Evolutionary conservation across 1,140 invertebrate genomes (phyloP).

Genomic region (Acromyrmex heyeri): DNA sequence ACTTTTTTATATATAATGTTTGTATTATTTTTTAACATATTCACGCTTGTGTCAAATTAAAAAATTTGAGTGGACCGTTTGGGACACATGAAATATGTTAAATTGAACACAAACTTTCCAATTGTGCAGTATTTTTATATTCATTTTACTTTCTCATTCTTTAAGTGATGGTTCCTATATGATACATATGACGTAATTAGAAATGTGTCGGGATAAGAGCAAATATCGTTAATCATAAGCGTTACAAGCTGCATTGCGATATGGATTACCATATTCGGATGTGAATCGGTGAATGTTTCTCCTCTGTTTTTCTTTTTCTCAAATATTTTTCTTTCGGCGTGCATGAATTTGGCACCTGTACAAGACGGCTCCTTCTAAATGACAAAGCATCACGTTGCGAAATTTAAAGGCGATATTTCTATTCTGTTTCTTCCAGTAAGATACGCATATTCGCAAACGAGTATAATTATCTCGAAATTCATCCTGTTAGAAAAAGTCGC

Average conservation of each 20-base stretch:
- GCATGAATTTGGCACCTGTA: constrained; percentile 47
- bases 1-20: too few relatives aligned
- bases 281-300: background rate
- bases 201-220: constrained; percentile 26
- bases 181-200: background rate
- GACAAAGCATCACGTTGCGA: constrained; percentile 16
- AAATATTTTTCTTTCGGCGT: constrained; percentile 24
- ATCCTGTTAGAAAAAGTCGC: constrained; percentile 14
- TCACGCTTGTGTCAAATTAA: too few relatives aligned
- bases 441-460: constrained; percentile 1
- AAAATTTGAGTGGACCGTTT: too few relatives aligned
- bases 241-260: constrained; percentile 41
- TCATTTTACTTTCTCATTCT: constrained; percentile 24
- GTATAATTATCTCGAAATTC: background rate
- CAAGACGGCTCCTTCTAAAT: background rate
- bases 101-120: too few relatives aligned
- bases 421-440: background rate
- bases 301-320: background rate
- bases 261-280: background rate
- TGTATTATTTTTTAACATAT: too few relatives aligned
- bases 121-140: background rate
- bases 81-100: too few relatives aligned
- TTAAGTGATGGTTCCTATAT: constrained; percentile 17
- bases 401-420: constrained; percentile 32
- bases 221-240: constrained; percentile 25